Evolutionary conservation across 2,797 vertebrate species (phyloP).

Genomic region (Meda fulgida): DNA sequence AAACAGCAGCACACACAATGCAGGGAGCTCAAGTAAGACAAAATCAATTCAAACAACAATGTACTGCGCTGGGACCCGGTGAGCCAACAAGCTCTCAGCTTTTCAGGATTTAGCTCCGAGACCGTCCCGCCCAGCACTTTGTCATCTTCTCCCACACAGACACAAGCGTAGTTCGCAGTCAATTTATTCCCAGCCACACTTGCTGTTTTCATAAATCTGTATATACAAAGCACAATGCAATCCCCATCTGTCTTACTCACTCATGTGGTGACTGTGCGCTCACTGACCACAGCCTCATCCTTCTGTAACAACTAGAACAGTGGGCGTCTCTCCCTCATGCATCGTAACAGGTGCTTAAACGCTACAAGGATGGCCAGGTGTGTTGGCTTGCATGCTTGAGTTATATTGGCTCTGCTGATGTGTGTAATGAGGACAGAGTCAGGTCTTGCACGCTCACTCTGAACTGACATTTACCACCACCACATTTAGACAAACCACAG

Average conservation of each 20-base stretch:
- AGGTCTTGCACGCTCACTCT: background rate
- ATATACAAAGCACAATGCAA: constrained; percentile 81
- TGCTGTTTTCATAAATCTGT: constrained; percentile 82
- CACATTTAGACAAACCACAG: constrained; percentile 24
- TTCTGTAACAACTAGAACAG: constrained; percentile 58
- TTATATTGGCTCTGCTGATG: constrained; percentile 33
- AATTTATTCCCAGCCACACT: constrained; percentile 70
- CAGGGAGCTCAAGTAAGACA: constrained; percentile 67
- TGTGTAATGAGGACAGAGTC: constrained; percentile 41
- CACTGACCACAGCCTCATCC: constrained; percentile 71
- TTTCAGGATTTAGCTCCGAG: constrained; percentile 66
- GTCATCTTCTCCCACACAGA: constrained; percentile 45
- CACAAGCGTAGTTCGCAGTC: constrained; percentile 41
- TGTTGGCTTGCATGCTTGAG: constrained; percentile 10
- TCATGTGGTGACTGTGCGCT: constrained; percentile 75
- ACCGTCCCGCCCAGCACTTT: constrained; percentile 61
- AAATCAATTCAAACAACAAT: constrained; percentile 71
- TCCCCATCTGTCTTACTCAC: constrained; percentile 81
- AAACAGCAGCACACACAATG: constrained; percentile 68
- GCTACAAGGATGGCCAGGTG: constrained; percentile 19
- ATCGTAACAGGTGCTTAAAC: constrained; percentile 10
- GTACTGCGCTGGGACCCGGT: constrained; percentile 67
- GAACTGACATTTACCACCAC: constrained; percentile 35
- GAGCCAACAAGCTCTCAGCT: constrained; percentile 62
- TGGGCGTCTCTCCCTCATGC: constrained; percentile 15